A percentile compares a stretch with the other conserved stretches of the same genome.
Evolutionary conservation across 2,113 vertebrate species (phyloP).

Genomic region (Brevimyrus niger): DNA sequence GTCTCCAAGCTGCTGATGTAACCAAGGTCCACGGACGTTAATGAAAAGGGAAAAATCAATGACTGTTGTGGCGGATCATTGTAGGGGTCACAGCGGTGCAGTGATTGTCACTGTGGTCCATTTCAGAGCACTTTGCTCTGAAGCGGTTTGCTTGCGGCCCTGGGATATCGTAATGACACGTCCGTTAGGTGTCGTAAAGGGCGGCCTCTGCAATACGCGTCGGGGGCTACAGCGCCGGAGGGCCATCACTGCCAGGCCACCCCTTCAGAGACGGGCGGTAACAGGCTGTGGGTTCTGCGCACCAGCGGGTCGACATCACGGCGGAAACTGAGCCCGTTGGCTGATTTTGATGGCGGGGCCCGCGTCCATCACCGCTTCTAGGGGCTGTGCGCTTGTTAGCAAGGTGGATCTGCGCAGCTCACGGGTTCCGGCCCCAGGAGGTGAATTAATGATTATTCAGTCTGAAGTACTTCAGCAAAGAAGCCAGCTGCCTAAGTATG

Average conservation of each 20-base stretch:
- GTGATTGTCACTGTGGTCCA: neutral
- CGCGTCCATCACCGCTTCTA: neutral
- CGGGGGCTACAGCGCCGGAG: neutral
- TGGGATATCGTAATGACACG: neutral
- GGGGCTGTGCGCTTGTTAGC: neutral
- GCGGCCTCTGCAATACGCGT: too few species aligned
- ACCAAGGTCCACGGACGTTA: constrained; percentile 45
- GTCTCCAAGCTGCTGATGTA: constrained; percentile 35
- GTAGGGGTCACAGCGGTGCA: neutral
- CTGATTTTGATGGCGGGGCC: neutral
- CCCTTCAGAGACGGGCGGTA: neutral
- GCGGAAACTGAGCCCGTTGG: neutral
- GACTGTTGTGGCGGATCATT: neutral
- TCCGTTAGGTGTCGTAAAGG: neutral
- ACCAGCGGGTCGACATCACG: neutral
- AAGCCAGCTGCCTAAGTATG: neutral
- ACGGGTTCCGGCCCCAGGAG: neutral
- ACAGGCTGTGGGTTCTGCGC: neutral
- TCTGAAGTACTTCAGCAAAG: neutral
- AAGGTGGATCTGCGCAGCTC: neutral
- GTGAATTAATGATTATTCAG: neutral
- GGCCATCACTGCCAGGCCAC: neutral
- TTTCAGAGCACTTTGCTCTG: neutral
- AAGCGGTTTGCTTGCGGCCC: neutral
- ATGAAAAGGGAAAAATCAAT: constrained; percentile 48